phyloP scores from a whole-genome alignment of 2,888 invertebrate species.

The Emmelina monodactyla region DNA sequence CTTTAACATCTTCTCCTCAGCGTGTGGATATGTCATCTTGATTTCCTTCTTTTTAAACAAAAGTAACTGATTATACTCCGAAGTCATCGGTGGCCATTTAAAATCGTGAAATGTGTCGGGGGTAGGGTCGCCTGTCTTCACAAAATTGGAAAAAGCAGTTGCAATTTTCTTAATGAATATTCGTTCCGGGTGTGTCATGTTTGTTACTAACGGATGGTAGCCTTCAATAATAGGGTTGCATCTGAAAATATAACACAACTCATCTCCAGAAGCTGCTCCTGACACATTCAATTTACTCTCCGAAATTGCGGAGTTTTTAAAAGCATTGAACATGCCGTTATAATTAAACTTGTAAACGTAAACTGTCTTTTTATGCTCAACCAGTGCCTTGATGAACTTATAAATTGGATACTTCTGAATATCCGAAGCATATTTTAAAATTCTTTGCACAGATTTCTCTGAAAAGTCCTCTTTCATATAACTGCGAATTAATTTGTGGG shows the following conservation, averaged over 20 bases:
- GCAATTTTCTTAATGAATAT: conserved; percentile 40
- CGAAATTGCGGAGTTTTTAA: conserved; percentile 34
- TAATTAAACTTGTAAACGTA: conserved; percentile 58
- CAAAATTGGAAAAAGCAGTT: conserved; percentile 58
- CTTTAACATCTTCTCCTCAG: conserved; percentile 29
- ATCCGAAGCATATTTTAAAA: conserved; percentile 49
- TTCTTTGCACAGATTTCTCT: conserved; percentile 31
- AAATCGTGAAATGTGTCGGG: conserved; percentile 21
- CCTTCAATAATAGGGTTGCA: conserved; percentile 46
- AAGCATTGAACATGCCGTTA: conserved; percentile 40
- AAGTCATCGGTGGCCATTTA: conserved; percentile 36
- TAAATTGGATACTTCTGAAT: conserved; percentile 47
- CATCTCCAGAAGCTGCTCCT: conserved; percentile 57
- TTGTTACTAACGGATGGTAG: conserved; percentile 30
- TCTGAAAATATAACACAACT: conserved; percentile 53
- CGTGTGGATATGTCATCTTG: conserved; percentile 18
- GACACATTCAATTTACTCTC: conserved; percentile 27
- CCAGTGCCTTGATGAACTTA: conserved; percentile 38
- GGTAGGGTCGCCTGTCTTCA: conserved; percentile 45
- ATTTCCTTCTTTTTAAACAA: conserved; percentile 30
- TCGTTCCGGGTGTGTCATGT: conserved; percentile 29
- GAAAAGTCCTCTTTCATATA: conserved; percentile 36
- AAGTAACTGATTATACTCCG: conserved; percentile 26
- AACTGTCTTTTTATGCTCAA: conserved; percentile 22
- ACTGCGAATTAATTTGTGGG: conserved; percentile 29